phyloP scores from a whole-genome alignment of 2,113 vertebrate species.

The Corythaeola cristata region DNA sequence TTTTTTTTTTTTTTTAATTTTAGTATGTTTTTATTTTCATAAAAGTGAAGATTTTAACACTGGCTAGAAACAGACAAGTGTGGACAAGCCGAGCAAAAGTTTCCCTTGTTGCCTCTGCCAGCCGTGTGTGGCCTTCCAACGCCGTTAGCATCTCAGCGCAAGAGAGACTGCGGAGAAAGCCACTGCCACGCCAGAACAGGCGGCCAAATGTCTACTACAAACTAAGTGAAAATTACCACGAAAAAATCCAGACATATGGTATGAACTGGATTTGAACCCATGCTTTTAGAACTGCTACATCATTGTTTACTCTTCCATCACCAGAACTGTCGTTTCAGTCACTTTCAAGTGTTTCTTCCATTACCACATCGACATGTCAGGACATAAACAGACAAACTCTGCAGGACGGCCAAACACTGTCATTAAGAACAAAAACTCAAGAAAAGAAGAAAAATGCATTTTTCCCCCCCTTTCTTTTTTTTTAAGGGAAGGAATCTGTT shows the following conservation, averaged over 20 bases:
- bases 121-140: background rate
- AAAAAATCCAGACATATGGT: slow-evolving; percentile 7
- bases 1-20: background rate
- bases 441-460: background rate
- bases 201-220: slow-evolving; percentile 46
- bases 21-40: background rate
- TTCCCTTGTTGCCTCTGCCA: slow-evolving; percentile 3
- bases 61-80: background rate
- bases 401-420: background rate
- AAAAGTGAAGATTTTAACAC: background rate
- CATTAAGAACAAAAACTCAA: background rate
- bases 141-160: background rate
- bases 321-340: background rate
- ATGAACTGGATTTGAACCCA: slow-evolving; percentile 37
- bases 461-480: background rate
- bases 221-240: slow-evolving; percentile 1
- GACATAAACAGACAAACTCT: background rate
- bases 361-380: background rate
- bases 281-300: slow-evolving; percentile 24
- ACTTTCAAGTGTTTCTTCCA: slow-evolving; percentile 11
- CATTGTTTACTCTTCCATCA: slow-evolving; percentile 46
- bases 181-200: background rate
- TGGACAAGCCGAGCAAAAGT: background rate
- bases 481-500: background rate
- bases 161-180: background rate